Percentiles rank a stretch among this genome's conserved stretches.
Evolutionary conservation across 2,113 vertebrate species (phyloP).

Genomic region (Chauna torquata): DNA sequence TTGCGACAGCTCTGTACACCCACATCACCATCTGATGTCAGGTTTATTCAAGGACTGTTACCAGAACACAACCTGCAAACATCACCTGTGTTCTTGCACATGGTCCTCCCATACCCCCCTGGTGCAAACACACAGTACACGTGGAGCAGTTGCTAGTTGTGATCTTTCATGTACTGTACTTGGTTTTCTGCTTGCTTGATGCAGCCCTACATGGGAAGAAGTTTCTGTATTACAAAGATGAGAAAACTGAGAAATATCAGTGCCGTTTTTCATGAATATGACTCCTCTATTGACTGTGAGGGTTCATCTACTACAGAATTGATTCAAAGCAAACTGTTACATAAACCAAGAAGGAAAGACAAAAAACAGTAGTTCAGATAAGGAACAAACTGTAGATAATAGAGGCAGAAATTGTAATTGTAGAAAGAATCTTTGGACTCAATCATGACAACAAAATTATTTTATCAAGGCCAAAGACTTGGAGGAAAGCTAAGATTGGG

Average conservation of each 20-base stretch:
- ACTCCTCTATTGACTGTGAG: neutral
- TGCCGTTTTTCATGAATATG: neutral
- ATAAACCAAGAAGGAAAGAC: neutral
- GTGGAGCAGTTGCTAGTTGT: neutral
- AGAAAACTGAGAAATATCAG: neutral
- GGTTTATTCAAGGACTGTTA: neutral
- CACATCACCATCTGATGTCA: neutral
- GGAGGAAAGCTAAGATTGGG: neutral
- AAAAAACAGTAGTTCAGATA: neutral
- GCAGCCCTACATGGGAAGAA: neutral
- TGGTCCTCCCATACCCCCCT: neutral
- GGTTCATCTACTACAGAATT: neutral
- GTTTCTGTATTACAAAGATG: neutral
- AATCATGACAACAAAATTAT: neutral
- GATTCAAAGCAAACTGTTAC: neutral
- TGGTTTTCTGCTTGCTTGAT: neutral
- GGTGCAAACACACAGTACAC: neutral
- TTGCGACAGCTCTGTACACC: fast-evolving
- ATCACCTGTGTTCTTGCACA: neutral
- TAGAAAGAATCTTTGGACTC: neutral
- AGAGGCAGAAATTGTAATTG: neutral
- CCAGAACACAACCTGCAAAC: neutral
- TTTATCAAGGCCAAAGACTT: neutral
- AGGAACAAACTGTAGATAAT: neutral
- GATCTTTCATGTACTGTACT: neutral